Conservation (phyloP, 2,888 invertebrate species). For the Metalampra italica region DNA sequence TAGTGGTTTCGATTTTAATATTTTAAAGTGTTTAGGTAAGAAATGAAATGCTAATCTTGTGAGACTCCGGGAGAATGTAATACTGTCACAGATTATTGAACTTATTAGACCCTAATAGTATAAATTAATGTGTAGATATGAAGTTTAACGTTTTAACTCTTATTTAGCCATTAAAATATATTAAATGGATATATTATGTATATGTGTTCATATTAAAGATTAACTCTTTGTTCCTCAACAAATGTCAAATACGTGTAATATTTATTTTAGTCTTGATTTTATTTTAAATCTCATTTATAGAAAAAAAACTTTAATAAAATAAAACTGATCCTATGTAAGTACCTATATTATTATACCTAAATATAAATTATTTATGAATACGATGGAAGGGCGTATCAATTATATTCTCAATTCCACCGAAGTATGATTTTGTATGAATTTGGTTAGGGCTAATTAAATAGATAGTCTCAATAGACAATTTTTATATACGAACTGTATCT, state of each 20-base stretch:
- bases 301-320: slow-evolving; percentile 5
- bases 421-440: slow-evolving; percentile 31
- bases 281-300: background rate
- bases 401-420: slow-evolving; percentile 11
- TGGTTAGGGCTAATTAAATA: slow-evolving; percentile 55
- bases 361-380: slow-evolving; percentile 5
- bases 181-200: background rate
- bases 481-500: slow-evolving; percentile 65
- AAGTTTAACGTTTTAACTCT: no score
- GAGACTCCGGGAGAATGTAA: no score
- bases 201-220: background rate
- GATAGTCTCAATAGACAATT: slow-evolving; percentile 64
- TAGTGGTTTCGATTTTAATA: background rate
- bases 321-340: slow-evolving; percentile 1
- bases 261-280: slow-evolving; percentile 1
- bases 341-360: slow-evolving; percentile 1
- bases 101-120: no score
- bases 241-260: background rate
- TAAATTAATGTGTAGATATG: no score
- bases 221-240: background rate
- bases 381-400: slow-evolving; percentile 1
- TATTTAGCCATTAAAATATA: no score
- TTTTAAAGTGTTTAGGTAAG: no score
- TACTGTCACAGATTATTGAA: no score
- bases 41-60: no score